Evolutionary conservation across 1,140 invertebrate species (phyloP), one percentile per base, ranked within the genome.

Genomic region (Drusus annulatus): DNA sequence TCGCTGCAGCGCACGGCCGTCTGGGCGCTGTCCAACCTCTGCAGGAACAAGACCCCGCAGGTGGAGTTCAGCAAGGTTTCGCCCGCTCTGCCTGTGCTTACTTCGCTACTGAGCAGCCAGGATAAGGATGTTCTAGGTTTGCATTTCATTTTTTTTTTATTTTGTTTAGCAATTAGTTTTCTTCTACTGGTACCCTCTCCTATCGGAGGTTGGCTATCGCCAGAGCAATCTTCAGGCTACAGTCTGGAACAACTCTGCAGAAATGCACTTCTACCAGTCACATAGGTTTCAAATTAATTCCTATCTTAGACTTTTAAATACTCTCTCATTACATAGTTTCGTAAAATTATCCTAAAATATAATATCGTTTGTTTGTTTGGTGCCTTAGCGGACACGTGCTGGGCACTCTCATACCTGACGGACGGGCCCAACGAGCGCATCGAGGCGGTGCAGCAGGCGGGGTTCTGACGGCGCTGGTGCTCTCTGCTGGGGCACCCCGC

Each of bases 341-440:
- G 1, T 8, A 13, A 45, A 45, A 45, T 45, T 36, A 10, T 13
- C 13, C 36, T 13, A 10, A 13, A 45, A 45, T 45, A 45, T 45
- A 45, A 45, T 7, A 45, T 45, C 10, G 7, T 45, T 10, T 45
- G 8, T 45, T 2, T 45, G 36, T 45, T 45, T 45, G 36, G 36
- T 45, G 36, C 8, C 13, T 13, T 13, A 93, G 94, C 96, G 65
- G 98, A 99, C 89, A 93, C 97, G 8, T 98, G 98, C 85, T 99
- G 98, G 98, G 97, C 98, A 0, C 89, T 99, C 17, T 99, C 98
- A 0, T 99, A 99, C 86, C 89, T 99, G 4, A 98, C 97, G 3
- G 98, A 99, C 89, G 97, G 97, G 2, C 93, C 94, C 0, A 98
- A 98, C 87, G 95, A 97, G 31, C 97, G 97, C 86, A 99, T 99